Evolutionary conservation across 64 coral and sea anemone species (phyloP).

Genomic region (Dendronephthya gigantea): DNA sequence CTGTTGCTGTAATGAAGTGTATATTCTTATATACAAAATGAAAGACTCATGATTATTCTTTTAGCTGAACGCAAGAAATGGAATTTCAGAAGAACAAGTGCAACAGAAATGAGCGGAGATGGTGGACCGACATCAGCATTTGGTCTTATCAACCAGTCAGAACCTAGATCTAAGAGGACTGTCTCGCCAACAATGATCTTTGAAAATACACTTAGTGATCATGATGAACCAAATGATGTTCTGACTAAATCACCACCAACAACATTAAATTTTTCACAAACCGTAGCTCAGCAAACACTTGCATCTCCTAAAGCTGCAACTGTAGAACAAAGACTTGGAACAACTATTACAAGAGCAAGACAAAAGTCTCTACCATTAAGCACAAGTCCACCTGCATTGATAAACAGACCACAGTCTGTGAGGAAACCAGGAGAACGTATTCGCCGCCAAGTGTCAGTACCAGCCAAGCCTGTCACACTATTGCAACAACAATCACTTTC

Average conservation of each 20-base stretch:
- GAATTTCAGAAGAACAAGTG: background rate
- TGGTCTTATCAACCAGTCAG: background rate
- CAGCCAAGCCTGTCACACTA: background rate
- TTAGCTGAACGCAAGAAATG: background rate
- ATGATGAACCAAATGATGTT: background rate
- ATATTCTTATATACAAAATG: no score
- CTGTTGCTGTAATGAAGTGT: no score
- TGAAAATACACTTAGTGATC: background rate
- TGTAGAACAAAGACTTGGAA: background rate
- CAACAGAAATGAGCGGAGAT: background rate
- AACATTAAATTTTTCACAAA: background rate
- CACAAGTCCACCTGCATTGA: background rate
- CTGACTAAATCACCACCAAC: background rate
- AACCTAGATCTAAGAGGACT: background rate
- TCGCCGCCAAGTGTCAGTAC: background rate
- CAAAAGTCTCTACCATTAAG: background rate
- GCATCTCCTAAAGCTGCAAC: background rate
- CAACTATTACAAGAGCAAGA: background rate
- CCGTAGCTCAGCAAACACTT: background rate
- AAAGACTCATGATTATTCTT: no score
- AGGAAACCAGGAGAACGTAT: background rate
- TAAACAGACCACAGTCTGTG: background rate
- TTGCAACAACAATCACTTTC: background rate
- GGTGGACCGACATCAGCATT: background rate
- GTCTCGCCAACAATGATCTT: background rate